phyloP scores from a whole-genome alignment of 1,140 invertebrate species.

The Oncopodura yosiiana region DNA sequence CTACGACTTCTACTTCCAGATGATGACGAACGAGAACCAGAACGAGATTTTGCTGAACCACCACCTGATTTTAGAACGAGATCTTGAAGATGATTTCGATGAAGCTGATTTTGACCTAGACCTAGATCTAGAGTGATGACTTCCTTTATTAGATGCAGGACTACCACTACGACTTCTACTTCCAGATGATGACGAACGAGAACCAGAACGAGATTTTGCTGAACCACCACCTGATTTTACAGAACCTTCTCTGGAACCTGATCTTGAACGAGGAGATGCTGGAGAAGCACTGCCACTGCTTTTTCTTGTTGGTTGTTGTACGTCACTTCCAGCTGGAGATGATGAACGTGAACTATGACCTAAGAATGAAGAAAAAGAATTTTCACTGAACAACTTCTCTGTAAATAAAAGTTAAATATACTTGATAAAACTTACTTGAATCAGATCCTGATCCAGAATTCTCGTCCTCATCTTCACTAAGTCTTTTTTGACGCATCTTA shows the following conservation, averaged over 20 bases:
- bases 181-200: constrained; percentile 4
- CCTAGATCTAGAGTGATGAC: constrained; percentile 1
- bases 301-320: not conserved
- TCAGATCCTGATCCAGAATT: constrained; percentile 19
- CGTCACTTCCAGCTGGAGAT: constrained; percentile 1
- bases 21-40: constrained; percentile 4
- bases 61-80: not conserved
- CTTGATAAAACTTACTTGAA: not conserved
- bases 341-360: constrained; percentile 7
- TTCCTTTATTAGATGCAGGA: not conserved
- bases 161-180: not conserved
- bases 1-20: constrained; percentile 13
- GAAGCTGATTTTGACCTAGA: not conserved
- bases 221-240: too few species aligned
- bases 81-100: constrained; percentile 4
- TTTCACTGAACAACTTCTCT: not conserved
- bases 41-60: constrained; percentile 7
- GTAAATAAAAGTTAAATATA: not conserved
- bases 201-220: constrained; percentile 1
- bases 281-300: not conserved
- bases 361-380: not conserved
- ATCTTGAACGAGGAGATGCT: not conserved
- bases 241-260: not conserved
- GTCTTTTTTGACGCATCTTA: too few species aligned
- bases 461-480: constrained; percentile 1